Conservation (phyloP, 1,140 invertebrate species). For the Gyrodactylus salaris region DNA sequence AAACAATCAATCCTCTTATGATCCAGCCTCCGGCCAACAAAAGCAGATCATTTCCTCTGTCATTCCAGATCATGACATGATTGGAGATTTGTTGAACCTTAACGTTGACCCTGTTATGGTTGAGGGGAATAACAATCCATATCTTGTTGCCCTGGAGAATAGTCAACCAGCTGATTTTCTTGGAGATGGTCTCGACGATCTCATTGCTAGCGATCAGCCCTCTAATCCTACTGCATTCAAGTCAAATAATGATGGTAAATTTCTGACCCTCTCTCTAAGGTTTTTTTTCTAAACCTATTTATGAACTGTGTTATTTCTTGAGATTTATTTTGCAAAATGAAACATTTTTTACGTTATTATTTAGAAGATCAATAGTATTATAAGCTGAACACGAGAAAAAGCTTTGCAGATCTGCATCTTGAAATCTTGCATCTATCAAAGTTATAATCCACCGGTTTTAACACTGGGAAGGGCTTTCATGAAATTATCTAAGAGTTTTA, state of each 20-base stretch:
- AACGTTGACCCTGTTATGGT: constrained; percentile 32
- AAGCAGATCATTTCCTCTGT: constrained; percentile 7
- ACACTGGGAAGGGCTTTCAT: neutral
- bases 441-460: too few relatives aligned
- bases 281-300: too few relatives aligned
- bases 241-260: neutral
- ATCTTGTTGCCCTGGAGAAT: constrained; percentile 13
- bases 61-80: constrained; percentile 28
- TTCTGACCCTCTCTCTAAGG: too few relatives aligned
- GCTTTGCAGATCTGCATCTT: too few relatives aligned
- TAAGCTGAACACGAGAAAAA: too few relatives aligned
- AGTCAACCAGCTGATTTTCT: constrained; percentile 27
- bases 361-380: too few relatives aligned
- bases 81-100: constrained; percentile 70
- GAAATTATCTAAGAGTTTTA: neutral
- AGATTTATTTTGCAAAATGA: too few relatives aligned
- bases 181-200: constrained; percentile 42
- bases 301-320: too few relatives aligned
- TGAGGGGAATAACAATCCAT: constrained; percentile 13
- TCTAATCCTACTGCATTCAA: neutral
- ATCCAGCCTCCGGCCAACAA: constrained; percentile 13
- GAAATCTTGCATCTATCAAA: too few relatives aligned
- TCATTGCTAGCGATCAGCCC: constrained; percentile 24
- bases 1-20: constrained; percentile 16
- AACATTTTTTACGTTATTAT: too few relatives aligned